Evolutionary conservation across 2,797 vertebrate genomes (phyloP), one percentile per base, ranked within the genome.

Genomic region (Crenuchus spilurus): DNA sequence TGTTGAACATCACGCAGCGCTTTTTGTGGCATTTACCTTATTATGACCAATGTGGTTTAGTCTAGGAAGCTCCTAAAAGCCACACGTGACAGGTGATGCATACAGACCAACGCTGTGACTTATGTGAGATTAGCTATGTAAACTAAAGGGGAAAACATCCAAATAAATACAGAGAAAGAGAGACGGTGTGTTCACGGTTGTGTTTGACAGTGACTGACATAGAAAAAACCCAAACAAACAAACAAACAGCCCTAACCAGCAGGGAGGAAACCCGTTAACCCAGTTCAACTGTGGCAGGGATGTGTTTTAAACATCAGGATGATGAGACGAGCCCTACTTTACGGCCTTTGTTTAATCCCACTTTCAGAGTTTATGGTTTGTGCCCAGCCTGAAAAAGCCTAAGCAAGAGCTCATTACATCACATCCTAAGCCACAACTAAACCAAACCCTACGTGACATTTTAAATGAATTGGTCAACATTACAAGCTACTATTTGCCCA

Each of bases 21-120:
- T 87, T 88, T 89, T 81, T 87, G 81, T 88, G 85, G 84, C 83
- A 90, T 91, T 79, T 84, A 82, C 86, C 83, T 65, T 91, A 91
- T 93, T 92, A 93, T 92, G 90, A 84, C 85, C 90, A 84, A 83
- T 80, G 84, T 88, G 88, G 90, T 92, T 92, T 92, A 92, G 91
- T 92, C 91, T 93, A 83, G 86, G 88, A 81, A 79, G 85, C 82
- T 87, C 85, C 89, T 92, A 91, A 92, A 91, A 92, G 91, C 91
- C 82, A 84, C 46, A 66, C 82, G 75, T 87, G 90, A 91, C 89
- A 88, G 88, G 70, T 81, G 86, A 90, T 65, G 85, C 89, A 83
- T 90, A 91, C 87, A 90, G 87, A 85, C 82, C 81, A 83, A 84
- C 79, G 84, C 83, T 76, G 83, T 89, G 86, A 90, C 86, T 90